Base-by-base conservation (phyloP, 2,797 vertebrate genomes). In the Florisuga fusca region DNA sequence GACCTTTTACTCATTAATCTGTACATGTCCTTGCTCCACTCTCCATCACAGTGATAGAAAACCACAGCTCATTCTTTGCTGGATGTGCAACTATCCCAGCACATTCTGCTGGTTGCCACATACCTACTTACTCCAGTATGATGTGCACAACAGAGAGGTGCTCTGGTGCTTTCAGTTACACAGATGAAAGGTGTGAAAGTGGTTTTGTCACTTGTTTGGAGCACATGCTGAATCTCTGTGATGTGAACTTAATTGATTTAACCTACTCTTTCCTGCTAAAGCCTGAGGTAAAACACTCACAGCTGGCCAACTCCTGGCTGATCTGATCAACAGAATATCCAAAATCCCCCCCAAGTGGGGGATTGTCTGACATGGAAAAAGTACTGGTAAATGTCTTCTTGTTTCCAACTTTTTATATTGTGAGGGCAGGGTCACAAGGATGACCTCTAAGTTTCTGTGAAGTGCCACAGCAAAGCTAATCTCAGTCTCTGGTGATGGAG, bases 121-220 rank as follows among this genome's bases (percentile, higher is more conserved):
- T 36, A 26, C 54, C 67, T 69, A 34, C 57, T 71, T 69, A 66
- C 22, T 94, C 89, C 87, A 41, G 62, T 94, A 59, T 57, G 80
- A 76, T 71, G 76, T 89, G 67, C 66, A 93, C 80, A 78, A 77
- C 54, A 95, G 81, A 80, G 64, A 69, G 12, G 25, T 58, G 66
- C 46, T 83, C 23, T 61, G 58, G 45, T 68, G 82, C 71, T 97
- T 96, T 93, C 85, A 50, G 43, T 94, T 75, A 63, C 13, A 73
- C 34, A 87, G 67, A 64, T 51, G 27, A 95, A 71, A 45, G 75
- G 38, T 79, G 34, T 77, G 69, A 31, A 7, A 50, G 58, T n/a
- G 41, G 61, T 71, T 95, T 95, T 85, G 57, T 86, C 77, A 68
- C 78, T 89, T 94, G 73, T 87, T 95, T 96, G 91, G 80, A 96